Percentiles rank a stretch among this genome's conserved stretches.
These are phyloP conservation scores for Poecilia latipinna DNA, from an alignment of 2,113 vertebrate species.

Conservation along the genomic window DNA sequence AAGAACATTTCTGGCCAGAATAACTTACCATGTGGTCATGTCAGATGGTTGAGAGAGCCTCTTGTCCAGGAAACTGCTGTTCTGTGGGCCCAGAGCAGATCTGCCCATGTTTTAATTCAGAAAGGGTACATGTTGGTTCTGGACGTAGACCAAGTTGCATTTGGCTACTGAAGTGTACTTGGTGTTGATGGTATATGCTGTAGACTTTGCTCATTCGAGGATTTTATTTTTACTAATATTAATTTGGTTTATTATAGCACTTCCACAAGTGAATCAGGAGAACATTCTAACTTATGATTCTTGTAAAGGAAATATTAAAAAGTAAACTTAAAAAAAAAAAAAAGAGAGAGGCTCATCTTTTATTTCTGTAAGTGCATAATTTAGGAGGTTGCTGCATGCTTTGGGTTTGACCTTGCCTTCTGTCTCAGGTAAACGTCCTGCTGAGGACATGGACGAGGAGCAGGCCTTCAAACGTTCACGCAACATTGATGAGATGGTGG, in stretches of 20 bases:
- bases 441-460: constrained; percentile 97
- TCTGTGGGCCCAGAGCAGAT: constrained; percentile 56
- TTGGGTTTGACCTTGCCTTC: constrained; percentile 8
- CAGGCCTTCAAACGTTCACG: constrained; percentile 97
- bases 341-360: no score
- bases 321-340: no score
- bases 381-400: not conserved
- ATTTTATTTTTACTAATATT: constrained; percentile 15
- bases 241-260: not conserved
- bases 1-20: constrained; percentile 43
- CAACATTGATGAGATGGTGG: constrained; percentile 97
- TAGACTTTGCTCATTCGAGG: constrained; percentile 1
- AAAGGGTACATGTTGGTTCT: constrained; percentile 53
- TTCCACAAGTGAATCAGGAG: not conserved
- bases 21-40: constrained; percentile 55
- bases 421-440: constrained; percentile 91
- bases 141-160: constrained; percentile 51
- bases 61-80: constrained; percentile 69
- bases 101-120: constrained; percentile 66
- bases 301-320: no score
- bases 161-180: constrained; percentile 44
- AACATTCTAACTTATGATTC: not conserved
- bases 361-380: not conserved
- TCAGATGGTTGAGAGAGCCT: constrained; percentile 69
- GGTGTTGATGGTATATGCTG: constrained; percentile 38